These are phyloP conservation scores for Gadopsis bispinosus DNA, from an alignment of 2,797 vertebrate genomes.

Conservation along the genomic window DNA sequence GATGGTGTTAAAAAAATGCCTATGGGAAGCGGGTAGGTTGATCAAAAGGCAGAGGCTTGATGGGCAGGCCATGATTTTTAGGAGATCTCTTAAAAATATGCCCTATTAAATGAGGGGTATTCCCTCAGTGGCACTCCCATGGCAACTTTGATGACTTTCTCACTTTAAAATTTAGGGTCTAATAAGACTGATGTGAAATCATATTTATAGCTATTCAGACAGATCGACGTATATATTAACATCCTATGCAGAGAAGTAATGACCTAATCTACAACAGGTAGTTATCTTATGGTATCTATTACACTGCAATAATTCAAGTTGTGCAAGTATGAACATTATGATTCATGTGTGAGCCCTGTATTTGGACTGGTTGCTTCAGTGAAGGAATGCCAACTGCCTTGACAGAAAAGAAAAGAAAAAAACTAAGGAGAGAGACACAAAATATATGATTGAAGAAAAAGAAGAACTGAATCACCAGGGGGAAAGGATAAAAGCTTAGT, in stretches of 20 bases:
- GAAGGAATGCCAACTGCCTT: slow-evolving; percentile 40
- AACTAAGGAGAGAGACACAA: slow-evolving; percentile 19
- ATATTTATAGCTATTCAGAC: slow-evolving; percentile 43
- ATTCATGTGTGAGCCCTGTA: slow-evolving; percentile 52
- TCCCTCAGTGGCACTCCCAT: slow-evolving; percentile 44
- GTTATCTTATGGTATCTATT: slow-evolving; percentile 32
- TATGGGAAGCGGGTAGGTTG: slow-evolving; percentile 72
- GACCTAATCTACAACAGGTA: slow-evolving; percentile 29
- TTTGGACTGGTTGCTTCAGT: slow-evolving; percentile 59
- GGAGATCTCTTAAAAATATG: slow-evolving; percentile 77
- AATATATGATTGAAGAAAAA: slow-evolving; percentile 51
- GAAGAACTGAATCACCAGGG: slow-evolving; percentile 45
- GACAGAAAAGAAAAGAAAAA: slow-evolving; percentile 18
- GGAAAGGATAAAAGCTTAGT: slow-evolving; percentile 38
- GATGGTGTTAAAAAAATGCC: slow-evolving; percentile 74
- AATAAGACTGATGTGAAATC: slow-evolving; percentile 37
- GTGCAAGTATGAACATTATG: slow-evolving; percentile 16
- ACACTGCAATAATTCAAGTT: slow-evolving; percentile 32
- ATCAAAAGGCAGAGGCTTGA: slow-evolving; percentile 80
- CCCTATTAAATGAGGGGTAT: slow-evolving; percentile 74
- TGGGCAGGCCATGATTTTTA: slow-evolving; percentile 75
- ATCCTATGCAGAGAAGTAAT: slow-evolving; percentile 32
- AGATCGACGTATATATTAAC: slow-evolving; percentile 36
- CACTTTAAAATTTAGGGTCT: slow-evolving; percentile 42
- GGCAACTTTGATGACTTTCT: slow-evolving; percentile 38